phyloP scores from a whole-genome alignment of 1,140 invertebrate genomes.

The Megalonaias nervosa region DNA sequence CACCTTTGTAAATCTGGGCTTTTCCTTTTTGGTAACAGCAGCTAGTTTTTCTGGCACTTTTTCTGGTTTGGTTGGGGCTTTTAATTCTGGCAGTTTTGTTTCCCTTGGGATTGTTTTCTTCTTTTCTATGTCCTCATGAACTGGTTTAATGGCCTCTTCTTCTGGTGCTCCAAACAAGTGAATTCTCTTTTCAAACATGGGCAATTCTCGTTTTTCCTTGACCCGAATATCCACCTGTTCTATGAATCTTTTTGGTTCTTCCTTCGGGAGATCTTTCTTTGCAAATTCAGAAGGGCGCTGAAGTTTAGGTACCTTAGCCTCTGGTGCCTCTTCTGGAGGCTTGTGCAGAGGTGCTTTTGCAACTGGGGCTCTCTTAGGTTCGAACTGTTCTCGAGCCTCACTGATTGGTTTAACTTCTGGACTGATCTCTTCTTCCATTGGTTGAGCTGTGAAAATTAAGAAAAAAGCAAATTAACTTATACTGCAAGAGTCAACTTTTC shows the following conservation, averaged over 20 bases:
- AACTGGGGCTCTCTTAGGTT: conserved; percentile 42
- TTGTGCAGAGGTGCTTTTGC: conserved; percentile 32
- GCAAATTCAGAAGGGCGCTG: conserved; percentile 50
- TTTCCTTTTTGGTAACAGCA: conserved; percentile 46
- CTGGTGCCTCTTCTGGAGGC: conserved; percentile 46
- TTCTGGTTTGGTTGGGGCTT: conserved; percentile 19
- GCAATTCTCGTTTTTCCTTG: conserved; percentile 43
- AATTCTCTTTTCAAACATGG: conserved; percentile 58
- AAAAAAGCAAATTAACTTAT: too few species aligned
- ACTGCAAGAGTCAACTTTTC: too few species aligned
- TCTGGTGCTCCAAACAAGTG: conserved; percentile 49
- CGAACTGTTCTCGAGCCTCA: conserved; percentile 46
- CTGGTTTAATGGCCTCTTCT: conserved; percentile 20
- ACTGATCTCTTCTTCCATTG: too few species aligned
- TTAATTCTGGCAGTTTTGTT: conserved; percentile 27
- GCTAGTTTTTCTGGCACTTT: conserved; percentile 29
- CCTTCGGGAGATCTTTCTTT: conserved; percentile 24
- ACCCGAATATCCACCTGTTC: conserved; percentile 57
- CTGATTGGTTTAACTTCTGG: conserved; percentile 49
- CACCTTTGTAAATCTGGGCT: conserved; percentile 55
- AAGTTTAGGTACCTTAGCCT: conserved; percentile 56
- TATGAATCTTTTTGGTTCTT: conserved; percentile 44
- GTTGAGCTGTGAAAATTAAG: too few species aligned
- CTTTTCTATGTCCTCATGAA: conserved; percentile 11
- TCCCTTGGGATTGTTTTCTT: conserved; percentile 18